Evolutionary conservation across 2,113 vertebrate genomes (phyloP), one percentile per base, ranked within the genome.

Genomic region (Cepphus grylle): DNA sequence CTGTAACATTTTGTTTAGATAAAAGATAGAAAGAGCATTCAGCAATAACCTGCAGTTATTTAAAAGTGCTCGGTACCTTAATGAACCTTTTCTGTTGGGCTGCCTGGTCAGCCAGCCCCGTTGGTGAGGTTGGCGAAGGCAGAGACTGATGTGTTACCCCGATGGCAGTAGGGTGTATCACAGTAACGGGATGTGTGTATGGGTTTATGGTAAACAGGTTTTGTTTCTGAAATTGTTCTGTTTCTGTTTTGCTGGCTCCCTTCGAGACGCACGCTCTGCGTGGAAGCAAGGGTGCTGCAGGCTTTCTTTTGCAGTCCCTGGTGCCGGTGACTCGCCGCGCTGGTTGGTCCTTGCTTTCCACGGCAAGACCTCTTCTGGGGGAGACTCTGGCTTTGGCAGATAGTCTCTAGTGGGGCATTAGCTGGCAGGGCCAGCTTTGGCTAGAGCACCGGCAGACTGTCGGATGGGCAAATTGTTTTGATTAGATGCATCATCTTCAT

Each of bases 371-470:
- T 21, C 40, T 42, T 19, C 55, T 5, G 50, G 5, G 6, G 50
- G 22, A 34, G 67, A 1, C 18, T 32, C 61, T 11, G 21, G 1
- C 50, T 3, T 13, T 1, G 55, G 59, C 73, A 34, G 73, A 7
- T 12, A 2, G 1, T 15, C 34, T 7, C 2, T 22, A 5, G 0
- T 0, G 11, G 25, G 72, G 45, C 9, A 0, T 7, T 20, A 4
- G 32, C 36, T 58, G 88, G 45, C 72, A 26, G 4, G 1, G 3
- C 43, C 52, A 20, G 27, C 71, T 38, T 38, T 69, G 89, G 71
- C 80, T 42, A 25, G 70, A 17, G 36, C 73, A 36, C 62, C 34
- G 1, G 40, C 19, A 20, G 80, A 2, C 40, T 69, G 40, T 66
- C 40, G 95, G 69, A 12, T 21, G 2, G 61, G 74, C 71, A 61